These are phyloP conservation scores for Peromyscus aztecus DNA, from an alignment of 2,797 vertebrate genomes.

Conservation along the genomic window DNA sequence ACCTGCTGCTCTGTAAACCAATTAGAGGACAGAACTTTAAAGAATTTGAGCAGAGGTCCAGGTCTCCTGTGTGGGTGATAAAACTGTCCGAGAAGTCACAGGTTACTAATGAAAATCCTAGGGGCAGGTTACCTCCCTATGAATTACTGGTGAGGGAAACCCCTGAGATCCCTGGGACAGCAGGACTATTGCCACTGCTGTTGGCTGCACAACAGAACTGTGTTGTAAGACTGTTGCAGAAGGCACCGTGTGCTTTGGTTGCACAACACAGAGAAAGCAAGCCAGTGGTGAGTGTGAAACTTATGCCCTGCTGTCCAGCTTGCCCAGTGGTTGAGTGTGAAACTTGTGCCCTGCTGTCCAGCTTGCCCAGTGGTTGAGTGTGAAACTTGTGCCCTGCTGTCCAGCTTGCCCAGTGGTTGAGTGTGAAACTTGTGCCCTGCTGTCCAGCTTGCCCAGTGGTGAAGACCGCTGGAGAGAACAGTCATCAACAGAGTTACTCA, in stretches of 20 bases:
- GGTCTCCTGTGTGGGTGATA: background rate
- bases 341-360: background rate
- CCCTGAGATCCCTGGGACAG: background rate
- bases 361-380: background rate
- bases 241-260: background rate
- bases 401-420: no score
- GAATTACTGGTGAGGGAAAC: background rate
- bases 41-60: background rate
- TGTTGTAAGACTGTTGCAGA: background rate
- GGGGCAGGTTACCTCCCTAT: background rate
- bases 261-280: background rate
- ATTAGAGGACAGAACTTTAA: background rate
- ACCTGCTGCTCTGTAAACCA: background rate
- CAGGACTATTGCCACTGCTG: background rate
- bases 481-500: background rate
- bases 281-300: background rate
- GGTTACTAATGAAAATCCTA: background rate
- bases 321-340: background rate
- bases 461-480: background rate
- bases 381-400: background rate
- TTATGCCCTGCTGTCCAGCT: background rate
- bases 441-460: background rate
- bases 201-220: background rate
- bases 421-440: background rate
- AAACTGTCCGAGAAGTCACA: background rate